Evolutionary conservation across 1,140 invertebrate genomes (phyloP), one percentile per base, ranked within the genome.

Genomic region (Acromyrmex echinatior): DNA sequence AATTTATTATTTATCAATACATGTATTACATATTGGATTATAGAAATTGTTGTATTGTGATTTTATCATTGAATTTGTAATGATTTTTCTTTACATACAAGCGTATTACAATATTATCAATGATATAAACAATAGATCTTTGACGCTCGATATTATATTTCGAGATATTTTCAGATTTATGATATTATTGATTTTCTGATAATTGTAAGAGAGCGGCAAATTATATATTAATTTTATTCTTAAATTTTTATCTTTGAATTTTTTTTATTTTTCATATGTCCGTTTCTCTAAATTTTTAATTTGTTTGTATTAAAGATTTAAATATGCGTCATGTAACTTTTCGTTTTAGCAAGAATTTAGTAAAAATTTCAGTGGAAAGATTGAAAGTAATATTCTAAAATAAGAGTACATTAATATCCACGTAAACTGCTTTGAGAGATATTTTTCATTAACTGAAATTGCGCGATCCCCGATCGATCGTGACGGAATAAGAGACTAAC

Each of bases 401-500:
- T 84, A 39, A 9, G 45, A 62, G 56, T 74, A n/a, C 14, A 82
- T 76, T 74, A 76, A 84, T 74, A 74, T 76, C 80, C 25, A 76
- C 14, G 39, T 56, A 76, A 62, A 25, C 80, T 56, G 70, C 80
- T 84, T 84, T 84, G 80, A 84, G 56, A 28, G 56, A 76, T 84
- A 84, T 84, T 84, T 84, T 84, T 84, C 82, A 86, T 86, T 86
- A 86, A 62, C 39, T 76, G 16, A 49, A 25, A 18, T 18, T 49
- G 31, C 35, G 12, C 49, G 62, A 56, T 49, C 21, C 18, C 78
- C 86, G 78, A 88, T 90, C 88, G 74, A 77, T 66, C 76, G 76
- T n/a, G n/a, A 88, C 18, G 68, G 70, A 87, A 82, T 62, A 86
- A 70, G 66, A 70, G 82, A 87, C 31, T 82, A 65, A 87, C 56